Base-by-base conservation (phyloP, 2,113 vertebrate species). In the Eretmochelys imbricata region DNA sequence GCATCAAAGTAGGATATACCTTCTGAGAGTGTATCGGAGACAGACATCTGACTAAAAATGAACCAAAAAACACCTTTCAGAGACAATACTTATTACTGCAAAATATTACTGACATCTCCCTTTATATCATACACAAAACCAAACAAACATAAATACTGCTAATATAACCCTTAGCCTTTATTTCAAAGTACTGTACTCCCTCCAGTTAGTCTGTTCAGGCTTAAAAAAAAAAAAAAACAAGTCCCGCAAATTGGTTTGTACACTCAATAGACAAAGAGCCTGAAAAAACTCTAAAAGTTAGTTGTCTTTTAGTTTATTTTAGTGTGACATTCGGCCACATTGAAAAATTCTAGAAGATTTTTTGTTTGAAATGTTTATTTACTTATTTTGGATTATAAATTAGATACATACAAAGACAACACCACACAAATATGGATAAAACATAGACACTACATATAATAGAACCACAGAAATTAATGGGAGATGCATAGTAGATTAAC, bases 401-500 rank as follows among this genome's bases (percentile, higher is more conserved):
- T 94, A 94, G 27, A 88, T 51, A 85, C 2, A 0, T n/a, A 20
- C 31, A 75, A 6, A 75, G n/a, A 75, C n/a, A 75, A 10, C n/a
- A 42, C 6, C 10, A 35, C 69, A 75, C 69, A 75, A 42, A 42
- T 17, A 1, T 94, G 90, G 84, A 91, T 94, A 80, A 95, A 84
- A 91, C 50, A 94, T 75, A 75, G 80, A 93, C 94, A 81, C 93
- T 86, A 91, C 54, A 94, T 72, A 24, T 65, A 97, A 51, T 0
- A 84, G 82, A 94, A 96, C 91, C 93, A 94, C 22, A 35, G 94
- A 90, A 3, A 31, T 29, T 86, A 94, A 93, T 0, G 80, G 13
- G 11, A 24, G 9, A 42, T 90, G 91, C 94, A 94, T 29, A 17
- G 95, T 93, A 89, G 91, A 93, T 95, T 96, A 97, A 94, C 82